Conservation (phyloP, 2,797 vertebrate species). For the Argentina silus region DNA sequence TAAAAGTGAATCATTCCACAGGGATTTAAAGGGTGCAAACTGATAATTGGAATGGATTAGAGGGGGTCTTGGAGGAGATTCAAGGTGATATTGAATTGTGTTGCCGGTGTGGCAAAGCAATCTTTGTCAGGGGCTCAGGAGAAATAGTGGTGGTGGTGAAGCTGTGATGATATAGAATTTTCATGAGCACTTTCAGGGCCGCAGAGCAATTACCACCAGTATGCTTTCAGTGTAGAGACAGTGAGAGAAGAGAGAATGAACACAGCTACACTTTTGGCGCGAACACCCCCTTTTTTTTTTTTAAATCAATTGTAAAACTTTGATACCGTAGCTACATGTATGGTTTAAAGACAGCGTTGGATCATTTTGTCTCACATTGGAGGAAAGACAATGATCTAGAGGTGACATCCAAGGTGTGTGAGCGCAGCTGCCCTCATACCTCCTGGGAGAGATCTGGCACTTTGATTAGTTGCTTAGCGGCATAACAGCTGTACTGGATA, state of each 20-base stretch:
- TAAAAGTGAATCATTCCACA: slow-evolving; percentile 41
- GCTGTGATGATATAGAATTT: slow-evolving; percentile 64
- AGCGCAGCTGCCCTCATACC: too few relatives aligned
- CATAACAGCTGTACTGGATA: too few relatives aligned
- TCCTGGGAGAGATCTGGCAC: too few relatives aligned
- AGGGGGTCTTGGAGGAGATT: slow-evolving; percentile 44
- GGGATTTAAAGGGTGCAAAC: slow-evolving; percentile 40
- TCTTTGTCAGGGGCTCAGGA: slow-evolving; percentile 63
- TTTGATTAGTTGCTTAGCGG: too few relatives aligned
- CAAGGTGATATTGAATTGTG: slow-evolving; percentile 55
- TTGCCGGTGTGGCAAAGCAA: slow-evolving; percentile 46
- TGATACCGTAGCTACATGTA: too few relatives aligned
- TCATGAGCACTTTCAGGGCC: slow-evolving; percentile 52
- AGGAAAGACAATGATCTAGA: too few relatives aligned
- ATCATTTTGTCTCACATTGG: too few relatives aligned
- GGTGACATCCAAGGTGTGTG: too few relatives aligned
- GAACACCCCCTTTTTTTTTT: not conserved
- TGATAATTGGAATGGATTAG: slow-evolving; percentile 59
- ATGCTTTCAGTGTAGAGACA: slow-evolving; percentile 39
- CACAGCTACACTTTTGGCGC: slow-evolving; percentile 19
- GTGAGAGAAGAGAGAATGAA: slow-evolving; percentile 22
- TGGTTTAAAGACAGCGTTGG: too few relatives aligned
- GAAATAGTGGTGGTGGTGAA: slow-evolving; percentile 50
- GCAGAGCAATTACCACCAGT: slow-evolving; percentile 55
- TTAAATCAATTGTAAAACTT: too few relatives aligned